These are phyloP conservation scores for Brachionus koreanus DNA, from an alignment of 1,140 invertebrate species.

Conservation along the genomic window DNA sequence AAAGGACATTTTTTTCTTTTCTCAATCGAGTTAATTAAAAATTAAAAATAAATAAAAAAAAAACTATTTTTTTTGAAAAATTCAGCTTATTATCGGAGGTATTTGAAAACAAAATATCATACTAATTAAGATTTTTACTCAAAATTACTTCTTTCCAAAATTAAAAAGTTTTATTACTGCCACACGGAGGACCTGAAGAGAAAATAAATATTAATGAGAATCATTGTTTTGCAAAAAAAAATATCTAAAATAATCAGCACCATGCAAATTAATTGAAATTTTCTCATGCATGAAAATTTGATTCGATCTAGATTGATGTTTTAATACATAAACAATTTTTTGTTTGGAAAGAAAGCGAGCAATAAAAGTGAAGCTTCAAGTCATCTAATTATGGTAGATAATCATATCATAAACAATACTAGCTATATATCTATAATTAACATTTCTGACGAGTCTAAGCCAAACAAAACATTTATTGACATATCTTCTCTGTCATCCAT, in stretches of 20 bases:
- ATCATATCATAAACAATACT: not conserved
- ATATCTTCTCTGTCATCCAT: not conserved
- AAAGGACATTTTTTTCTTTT: too few relatives aligned
- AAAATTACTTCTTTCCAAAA: not conserved
- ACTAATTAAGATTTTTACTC: not conserved
- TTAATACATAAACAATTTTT: not conserved
- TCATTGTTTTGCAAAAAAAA: not conserved
- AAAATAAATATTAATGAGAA: not conserved
- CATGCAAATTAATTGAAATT: not conserved
- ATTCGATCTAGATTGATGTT: not conserved
- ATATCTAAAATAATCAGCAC: not conserved
- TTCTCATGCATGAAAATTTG: not conserved
- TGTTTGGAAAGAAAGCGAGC: not conserved
- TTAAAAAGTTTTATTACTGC: not conserved
- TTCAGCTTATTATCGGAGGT: too few relatives aligned
- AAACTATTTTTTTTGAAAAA: too few relatives aligned
- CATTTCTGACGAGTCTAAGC: not conserved
- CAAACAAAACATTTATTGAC: not conserved
- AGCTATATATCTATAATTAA: slow-evolving; percentile 15
- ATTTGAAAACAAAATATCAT: not conserved
- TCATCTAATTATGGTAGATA: not conserved
- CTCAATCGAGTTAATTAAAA: too few relatives aligned
- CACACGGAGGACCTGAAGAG: not conserved
- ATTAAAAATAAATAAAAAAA: too few relatives aligned
- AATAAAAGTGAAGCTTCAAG: not conserved